Conservation (phyloP, 2,797 vertebrate genomes). For the Babyrousa celebensis region DNA sequence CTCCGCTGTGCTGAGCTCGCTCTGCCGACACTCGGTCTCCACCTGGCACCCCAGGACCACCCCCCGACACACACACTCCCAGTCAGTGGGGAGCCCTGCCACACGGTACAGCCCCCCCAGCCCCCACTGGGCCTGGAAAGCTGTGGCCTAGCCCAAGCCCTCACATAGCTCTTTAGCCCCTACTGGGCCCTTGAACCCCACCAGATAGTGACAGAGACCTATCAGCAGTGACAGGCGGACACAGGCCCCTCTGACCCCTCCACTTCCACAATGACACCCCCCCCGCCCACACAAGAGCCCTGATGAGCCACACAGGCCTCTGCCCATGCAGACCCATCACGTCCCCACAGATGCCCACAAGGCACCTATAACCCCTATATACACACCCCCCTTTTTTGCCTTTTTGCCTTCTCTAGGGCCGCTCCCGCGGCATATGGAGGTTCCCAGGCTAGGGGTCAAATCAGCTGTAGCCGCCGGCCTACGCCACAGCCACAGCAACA, state of each 20-base stretch:
- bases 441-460: too few species aligned
- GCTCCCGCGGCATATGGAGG: too few species aligned
- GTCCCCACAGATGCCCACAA: background rate
- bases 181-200: background rate
- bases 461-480: too few species aligned
- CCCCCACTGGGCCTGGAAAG: background rate
- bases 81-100: background rate
- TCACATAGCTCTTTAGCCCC: background rate
- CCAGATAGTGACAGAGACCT: background rate
- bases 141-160: background rate
- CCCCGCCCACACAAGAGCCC: background rate
- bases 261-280: background rate
- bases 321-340: background rate
- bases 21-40: slow-evolving; percentile 92
- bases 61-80: background rate
- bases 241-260: background rate
- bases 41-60: slow-evolving; percentile 88
- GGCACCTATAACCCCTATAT: background rate
- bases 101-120: background rate
- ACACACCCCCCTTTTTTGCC: background rate
- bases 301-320: background rate
- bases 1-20: slow-evolving; percentile 90
- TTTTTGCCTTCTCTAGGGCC: too few species aligned
- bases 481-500: too few species aligned
- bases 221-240: background rate